Conservation (phyloP, 2,113 vertebrate species). For the Catharus minimus region DNA sequence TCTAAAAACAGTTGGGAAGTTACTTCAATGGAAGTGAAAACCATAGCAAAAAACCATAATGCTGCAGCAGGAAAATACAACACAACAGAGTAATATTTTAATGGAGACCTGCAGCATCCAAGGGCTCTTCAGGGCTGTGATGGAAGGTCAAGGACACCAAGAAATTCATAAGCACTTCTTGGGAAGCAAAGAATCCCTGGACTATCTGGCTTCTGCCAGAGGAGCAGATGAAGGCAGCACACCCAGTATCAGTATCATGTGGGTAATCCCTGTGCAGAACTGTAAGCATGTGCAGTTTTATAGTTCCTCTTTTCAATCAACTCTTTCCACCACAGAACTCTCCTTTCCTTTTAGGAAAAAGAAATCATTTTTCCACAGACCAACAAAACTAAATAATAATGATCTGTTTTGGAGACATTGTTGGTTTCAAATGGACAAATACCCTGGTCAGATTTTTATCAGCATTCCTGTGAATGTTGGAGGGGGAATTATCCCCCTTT, state of each 20-base stretch:
- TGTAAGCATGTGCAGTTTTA: neutral
- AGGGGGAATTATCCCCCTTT: neutral
- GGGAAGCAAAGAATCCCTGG: neutral
- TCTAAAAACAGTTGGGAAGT: neutral
- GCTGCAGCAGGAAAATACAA: neutral
- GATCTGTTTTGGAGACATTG: neutral
- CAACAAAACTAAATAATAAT: neutral
- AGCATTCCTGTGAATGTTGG: neutral
- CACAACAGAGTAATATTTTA: neutral
- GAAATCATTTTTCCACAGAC: neutral
- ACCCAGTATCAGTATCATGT: neutral
- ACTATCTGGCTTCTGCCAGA: neutral
- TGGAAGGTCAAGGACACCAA: neutral
- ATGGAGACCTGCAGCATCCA: neutral
- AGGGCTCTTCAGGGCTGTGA: rapidly evolving
- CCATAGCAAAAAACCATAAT: neutral
- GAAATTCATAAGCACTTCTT: neutral
- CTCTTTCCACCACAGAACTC: neutral
- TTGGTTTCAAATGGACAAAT: neutral
- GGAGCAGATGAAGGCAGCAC: neutral
- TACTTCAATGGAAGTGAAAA: neutral
- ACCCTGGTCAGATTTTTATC: neutral
- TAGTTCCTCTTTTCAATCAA: rapidly evolving
- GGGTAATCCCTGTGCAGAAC: neutral
- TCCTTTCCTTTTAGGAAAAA: neutral